A percentile compares a stretch with the other conserved stretches of the same genome.
Evolutionary conservation across 1,140 invertebrate species (phyloP).

Genomic region (Thaumetopoea pityocampa): DNA sequence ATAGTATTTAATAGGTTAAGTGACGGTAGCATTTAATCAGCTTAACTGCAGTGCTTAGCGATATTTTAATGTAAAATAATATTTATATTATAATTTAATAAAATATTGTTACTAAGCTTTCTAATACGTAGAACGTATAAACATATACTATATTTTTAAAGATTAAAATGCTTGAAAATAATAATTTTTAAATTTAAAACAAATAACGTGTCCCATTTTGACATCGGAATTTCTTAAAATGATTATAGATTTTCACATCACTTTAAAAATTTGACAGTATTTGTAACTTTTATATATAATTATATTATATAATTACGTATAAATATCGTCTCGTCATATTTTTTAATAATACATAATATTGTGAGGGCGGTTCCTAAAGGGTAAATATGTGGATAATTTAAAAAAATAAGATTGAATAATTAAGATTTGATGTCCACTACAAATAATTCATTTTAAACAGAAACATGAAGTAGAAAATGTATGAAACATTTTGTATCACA

Average conservation of each 20-base stretch:
- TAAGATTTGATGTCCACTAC: no score
- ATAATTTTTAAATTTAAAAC: conserved; percentile 16
- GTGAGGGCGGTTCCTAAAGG: conserved; percentile 55
- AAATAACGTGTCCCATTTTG: no score
- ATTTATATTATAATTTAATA: conserved; percentile 70
- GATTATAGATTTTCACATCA: no score
- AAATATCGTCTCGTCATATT: not conserved
- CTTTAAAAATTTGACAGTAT: no score
- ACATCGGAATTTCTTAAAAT: no score
- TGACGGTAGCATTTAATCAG: conserved; percentile 62
- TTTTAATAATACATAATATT: conserved; percentile 39
- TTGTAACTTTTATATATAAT: no score
- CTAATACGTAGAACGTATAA: conserved; percentile 56
- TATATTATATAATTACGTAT: no score
- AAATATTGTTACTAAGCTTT: conserved; percentile 56
- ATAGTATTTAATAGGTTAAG: conserved; percentile 73
- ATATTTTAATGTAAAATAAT: conserved; percentile 70
- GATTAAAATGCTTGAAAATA: not conserved
- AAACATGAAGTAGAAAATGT: no score
- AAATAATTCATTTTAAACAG: no score
- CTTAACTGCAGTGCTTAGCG: conserved; percentile 66
- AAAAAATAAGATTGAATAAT: conserved; percentile 10
- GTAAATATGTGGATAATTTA: conserved; percentile 35
- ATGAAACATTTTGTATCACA: no score
- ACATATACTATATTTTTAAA: conserved; percentile 12